phyloP scores from a whole-genome alignment of 2,888 invertebrate genomes.

The Ernsta delagoae region DNA sequence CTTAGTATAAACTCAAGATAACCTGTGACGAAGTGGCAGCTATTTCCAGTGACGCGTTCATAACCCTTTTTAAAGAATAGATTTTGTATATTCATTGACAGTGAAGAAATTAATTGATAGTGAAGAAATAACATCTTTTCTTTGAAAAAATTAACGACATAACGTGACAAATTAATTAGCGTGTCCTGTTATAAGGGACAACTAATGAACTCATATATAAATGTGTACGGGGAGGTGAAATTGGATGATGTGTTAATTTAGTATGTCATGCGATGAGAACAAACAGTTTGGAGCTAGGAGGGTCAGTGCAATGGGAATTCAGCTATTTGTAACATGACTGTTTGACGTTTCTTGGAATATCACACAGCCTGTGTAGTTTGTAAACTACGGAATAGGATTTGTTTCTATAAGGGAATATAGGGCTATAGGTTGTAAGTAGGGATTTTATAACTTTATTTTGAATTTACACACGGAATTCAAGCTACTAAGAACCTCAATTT shows the following conservation, averaged over 20 bases:
- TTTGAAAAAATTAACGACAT: no score
- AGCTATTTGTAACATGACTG: constrained; percentile 19
- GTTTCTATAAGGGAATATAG: not conserved
- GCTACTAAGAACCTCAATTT: no score
- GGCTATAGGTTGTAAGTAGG: no score
- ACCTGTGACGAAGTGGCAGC: no score
- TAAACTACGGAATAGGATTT: not conserved
- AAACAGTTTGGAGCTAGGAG: constrained; percentile 41
- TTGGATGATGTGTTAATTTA: constrained; percentile 78
- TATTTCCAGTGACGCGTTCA: no score
- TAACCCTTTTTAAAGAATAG: no score
- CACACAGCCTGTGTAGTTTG: constrained; percentile 3
- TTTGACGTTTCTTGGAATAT: constrained; percentile 42
- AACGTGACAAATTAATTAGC: constrained; percentile 25
- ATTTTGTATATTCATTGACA: no score
- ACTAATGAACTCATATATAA: constrained; percentile 49
- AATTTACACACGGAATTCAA: no score
- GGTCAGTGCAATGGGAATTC: constrained; percentile 52
- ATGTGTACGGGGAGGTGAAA: constrained; percentile 50
- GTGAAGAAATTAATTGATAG: no score
- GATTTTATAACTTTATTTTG: no score
- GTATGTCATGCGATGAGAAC: constrained; percentile 76
- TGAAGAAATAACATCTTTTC: no score
- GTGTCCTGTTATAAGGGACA: constrained; percentile 13
- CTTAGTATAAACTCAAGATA: no score